Conservation (phyloP, 2,797 vertebrate species). For the Buphagus erythrorhynchus region DNA sequence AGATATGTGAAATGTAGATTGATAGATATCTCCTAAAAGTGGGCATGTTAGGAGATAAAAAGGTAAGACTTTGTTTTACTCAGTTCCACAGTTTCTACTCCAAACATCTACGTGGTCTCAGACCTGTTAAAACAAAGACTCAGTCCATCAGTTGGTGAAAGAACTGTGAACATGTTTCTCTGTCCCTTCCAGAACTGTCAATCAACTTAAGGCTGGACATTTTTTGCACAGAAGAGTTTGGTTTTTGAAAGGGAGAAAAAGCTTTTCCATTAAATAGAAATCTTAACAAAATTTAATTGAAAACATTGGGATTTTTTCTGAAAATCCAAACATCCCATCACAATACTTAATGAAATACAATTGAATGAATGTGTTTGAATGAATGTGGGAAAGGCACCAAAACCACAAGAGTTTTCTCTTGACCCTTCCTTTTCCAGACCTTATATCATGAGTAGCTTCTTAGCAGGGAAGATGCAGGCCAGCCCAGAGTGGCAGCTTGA, state of each 20-base stretch:
- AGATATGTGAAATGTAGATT: not conserved
- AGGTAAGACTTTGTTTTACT: not conserved
- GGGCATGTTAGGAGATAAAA: not conserved
- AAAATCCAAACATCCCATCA: not conserved
- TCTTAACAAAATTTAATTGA: not conserved
- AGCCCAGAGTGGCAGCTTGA: not conserved
- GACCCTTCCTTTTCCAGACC: not conserved
- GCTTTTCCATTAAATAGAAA: not conserved
- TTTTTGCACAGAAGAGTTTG: not conserved
- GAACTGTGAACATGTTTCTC: not conserved
- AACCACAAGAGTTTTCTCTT: not conserved
- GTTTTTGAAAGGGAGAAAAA: not conserved
- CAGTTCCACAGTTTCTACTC: not conserved
- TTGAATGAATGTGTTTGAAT: not conserved
- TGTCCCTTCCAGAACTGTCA: not conserved
- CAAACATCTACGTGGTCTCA: not conserved
- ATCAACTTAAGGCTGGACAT: not conserved
- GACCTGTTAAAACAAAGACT: not conserved
- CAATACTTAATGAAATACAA: not conserved
- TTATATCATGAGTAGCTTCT: not conserved
- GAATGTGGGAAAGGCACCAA: not conserved
- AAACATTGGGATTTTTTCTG: not conserved
- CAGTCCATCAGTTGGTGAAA: not conserved
- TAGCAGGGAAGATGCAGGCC: not conserved
- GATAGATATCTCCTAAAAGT: not conserved